A percentile compares a stretch with the other conserved stretches of the same genome.
Evolutionary conservation across 1,140 invertebrate genomes (phyloP).

Genomic region (Acromyrmex charruanus): DNA sequence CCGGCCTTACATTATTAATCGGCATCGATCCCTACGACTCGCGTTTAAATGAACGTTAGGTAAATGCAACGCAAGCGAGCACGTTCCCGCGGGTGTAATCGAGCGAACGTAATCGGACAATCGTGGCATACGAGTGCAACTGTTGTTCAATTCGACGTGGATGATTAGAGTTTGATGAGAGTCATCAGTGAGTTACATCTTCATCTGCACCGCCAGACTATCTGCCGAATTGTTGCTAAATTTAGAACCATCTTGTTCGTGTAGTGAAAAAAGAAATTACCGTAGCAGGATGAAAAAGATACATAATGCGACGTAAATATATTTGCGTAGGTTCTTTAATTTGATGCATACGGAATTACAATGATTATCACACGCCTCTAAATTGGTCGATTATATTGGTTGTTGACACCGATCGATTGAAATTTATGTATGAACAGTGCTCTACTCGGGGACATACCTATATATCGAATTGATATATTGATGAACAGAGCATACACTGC

Average conservation of each 20-base stretch:
- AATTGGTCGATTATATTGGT: slow-evolving; percentile 21
- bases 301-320: no score
- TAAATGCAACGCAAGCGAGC: not conserved
- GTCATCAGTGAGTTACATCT: not conserved
- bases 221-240: not conserved
- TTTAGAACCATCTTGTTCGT: not conserved
- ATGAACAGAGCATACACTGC: not conserved
- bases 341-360: not conserved
- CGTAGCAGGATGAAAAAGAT: not conserved
- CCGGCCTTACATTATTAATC: slow-evolving; percentile 50
- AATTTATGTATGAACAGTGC: slow-evolving; percentile 11
- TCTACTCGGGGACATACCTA: not conserved
- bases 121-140: not conserved
- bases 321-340: not conserved
- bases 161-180: slow-evolving; percentile 13
- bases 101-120: slow-evolving; percentile 12
- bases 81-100: not conserved
- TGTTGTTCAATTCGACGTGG: slow-evolving; percentile 1
- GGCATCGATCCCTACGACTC: slow-evolving; percentile 18
- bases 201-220: not conserved
- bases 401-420: slow-evolving; percentile 1
- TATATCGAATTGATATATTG: slow-evolving; percentile 7
- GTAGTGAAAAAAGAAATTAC: not conserved
- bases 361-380: not conserved
- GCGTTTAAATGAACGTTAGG: slow-evolving; percentile 35